These are phyloP conservation scores for Apodemia hepburni DNA, from an alignment of 2,888 invertebrate species.

Conservation along the genomic window DNA sequence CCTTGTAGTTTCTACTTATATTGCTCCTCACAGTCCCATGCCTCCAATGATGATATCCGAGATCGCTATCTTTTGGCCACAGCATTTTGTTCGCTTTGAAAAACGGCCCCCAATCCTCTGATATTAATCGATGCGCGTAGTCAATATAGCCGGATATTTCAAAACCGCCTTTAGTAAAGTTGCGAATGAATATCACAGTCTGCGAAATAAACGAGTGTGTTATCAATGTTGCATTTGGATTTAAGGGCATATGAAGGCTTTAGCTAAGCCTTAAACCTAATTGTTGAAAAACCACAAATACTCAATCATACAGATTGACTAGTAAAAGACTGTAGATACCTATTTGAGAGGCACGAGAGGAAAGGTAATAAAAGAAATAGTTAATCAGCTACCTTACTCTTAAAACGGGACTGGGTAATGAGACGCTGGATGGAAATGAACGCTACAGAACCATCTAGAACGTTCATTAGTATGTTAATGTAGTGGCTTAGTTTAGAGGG, in stretches of 20 bases:
- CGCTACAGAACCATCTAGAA: no score
- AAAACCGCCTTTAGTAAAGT: slow-evolving; percentile 84
- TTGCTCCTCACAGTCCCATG: slow-evolving; percentile 85
- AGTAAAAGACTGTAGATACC: no score
- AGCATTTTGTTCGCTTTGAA: slow-evolving; percentile 83
- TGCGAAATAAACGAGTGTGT: slow-evolving; percentile 42
- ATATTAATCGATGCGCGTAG: slow-evolving; percentile 84
- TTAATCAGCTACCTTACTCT: no score
- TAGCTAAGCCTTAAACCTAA: background rate
- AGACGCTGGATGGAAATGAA: no score
- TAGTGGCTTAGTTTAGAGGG: no score
- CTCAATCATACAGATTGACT: no score
- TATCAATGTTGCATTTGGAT: slow-evolving; percentile 14
- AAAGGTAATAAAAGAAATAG: no score
- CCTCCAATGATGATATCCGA: slow-evolving; percentile 90
- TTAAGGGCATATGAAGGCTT: background rate
- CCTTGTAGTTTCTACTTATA: slow-evolving; percentile 88
- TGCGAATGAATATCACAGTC: slow-evolving; percentile 90
- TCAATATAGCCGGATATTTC: slow-evolving; percentile 94
- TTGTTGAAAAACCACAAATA: background rate
- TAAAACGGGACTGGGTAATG: no score
- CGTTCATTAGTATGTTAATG: no score
- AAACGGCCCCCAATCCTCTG: slow-evolving; percentile 88
- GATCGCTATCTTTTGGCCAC: slow-evolving; percentile 84
- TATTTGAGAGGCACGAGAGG: no score